These are phyloP conservation scores for Semibalanus balanoides DNA, from an alignment of 1,140 invertebrate species.

Conservation along the genomic window DNA sequence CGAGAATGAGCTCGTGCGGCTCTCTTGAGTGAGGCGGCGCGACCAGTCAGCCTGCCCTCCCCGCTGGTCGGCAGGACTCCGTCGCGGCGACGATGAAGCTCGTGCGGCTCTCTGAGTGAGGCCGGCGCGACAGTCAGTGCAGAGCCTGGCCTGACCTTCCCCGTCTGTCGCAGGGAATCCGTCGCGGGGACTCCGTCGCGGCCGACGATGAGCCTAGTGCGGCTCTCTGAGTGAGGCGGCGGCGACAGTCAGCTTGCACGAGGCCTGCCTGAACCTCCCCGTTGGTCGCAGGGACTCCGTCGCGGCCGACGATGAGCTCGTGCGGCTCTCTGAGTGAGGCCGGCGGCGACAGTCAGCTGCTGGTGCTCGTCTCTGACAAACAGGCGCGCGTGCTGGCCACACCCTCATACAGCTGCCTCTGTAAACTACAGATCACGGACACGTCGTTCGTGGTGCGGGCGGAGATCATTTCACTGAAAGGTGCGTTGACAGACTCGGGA, in stretches of 20 bases:
- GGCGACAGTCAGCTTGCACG: constrained; percentile 18
- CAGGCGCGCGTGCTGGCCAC: constrained; percentile 84
- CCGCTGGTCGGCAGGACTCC: too few relatives aligned
- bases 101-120: constrained; percentile 33
- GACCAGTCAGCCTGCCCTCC: too few relatives aligned
- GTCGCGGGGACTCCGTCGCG: constrained; percentile 6
- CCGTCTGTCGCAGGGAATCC: too few relatives aligned
- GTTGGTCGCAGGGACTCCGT: constrained; percentile 5
- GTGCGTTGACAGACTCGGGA: too few relatives aligned
- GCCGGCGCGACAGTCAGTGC: constrained; percentile 66
- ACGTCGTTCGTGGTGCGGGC: constrained; percentile 85
- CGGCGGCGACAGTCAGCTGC: constrained; percentile 73
- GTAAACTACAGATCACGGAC: constrained; percentile 67
- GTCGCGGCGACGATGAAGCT: too few relatives aligned
- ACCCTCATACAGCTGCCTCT: constrained; percentile 83
- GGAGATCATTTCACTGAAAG: constrained; percentile 83
- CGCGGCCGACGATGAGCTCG: constrained; percentile 8
- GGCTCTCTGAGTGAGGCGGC: constrained; percentile 28
- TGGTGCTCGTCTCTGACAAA: constrained; percentile 84
- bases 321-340: constrained; percentile 28
- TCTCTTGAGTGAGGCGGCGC: constrained; percentile 30
- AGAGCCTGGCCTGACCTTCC: too few relatives aligned
- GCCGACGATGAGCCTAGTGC: constrained; percentile 6
- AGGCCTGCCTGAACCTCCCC: too few relatives aligned
- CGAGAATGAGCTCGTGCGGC: constrained; percentile 2